Base-by-base conservation (phyloP, 2,797 vertebrate genomes). In the Diceros bicornis region DNA sequence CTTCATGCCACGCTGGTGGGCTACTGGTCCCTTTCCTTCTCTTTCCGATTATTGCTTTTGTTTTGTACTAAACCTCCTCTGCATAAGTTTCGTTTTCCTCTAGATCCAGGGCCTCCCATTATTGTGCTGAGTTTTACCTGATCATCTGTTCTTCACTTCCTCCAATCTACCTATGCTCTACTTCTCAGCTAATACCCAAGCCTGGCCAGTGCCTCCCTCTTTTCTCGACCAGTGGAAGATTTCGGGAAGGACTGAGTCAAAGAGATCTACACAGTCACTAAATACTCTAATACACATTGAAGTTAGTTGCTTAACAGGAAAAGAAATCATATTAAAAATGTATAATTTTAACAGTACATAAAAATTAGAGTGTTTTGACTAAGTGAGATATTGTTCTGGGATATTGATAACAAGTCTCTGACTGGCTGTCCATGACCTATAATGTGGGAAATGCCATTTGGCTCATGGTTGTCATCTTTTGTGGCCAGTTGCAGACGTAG, bases 331-430 rank as follows among this genome's bases (percentile, higher is more conserved):
- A 50, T 87, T 90, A 83, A 62, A 59, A 71, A 41, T 37, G 61
- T 86, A 75, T 79, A 55, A 59, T 69, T 27, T 83, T 91, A 83
- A 69, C 4, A 62, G 25, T 62, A 95, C 20, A 47, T 85, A 71
- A 82, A 89, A 94, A 89, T 68, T 34, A 82, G 29, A 78, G 44
- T 61, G n/a, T 21, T 34, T 91, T 85, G 59, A 89, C 57, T 23
- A 44, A 59, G 92, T 14, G 75, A 94, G 78, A 72, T 77, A 96
- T 69, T 85, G 14, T 5, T 57, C 27, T 93, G 10, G 32, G 25
- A 82, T 88, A 44, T 41, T 61, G 41, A 69, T 82, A 34, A 37
- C 23, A 52, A 93, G n/a, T n/a, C 7, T 57, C n/a, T 85, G n/a
- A 50, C 41, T 68, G 85, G 9, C 23, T 41, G 81, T 75, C 9